Evolutionary conservation across 2,797 vertebrate species (phyloP).

Genomic region (Megalops cyprinoides): DNA sequence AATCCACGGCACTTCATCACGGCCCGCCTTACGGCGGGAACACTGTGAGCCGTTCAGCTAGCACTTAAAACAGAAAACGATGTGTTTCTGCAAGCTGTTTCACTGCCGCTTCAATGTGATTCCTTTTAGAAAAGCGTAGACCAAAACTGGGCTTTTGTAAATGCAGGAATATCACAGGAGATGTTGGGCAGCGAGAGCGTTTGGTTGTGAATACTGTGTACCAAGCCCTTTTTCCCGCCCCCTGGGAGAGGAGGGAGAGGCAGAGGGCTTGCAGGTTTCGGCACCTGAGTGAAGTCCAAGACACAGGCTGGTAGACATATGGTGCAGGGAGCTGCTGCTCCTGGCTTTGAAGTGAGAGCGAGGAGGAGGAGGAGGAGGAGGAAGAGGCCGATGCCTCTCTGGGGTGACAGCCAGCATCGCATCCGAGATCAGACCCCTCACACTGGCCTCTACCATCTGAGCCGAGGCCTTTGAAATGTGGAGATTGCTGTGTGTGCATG

Average conservation of each 20-base stretch:
- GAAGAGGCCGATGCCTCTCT: not conserved
- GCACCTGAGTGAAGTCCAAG: constrained; percentile 40
- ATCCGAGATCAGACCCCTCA: not conserved
- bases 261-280: constrained; percentile 36
- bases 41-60: not conserved
- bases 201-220: not conserved
- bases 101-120: not conserved
- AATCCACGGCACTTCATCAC: not conserved
- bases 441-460: not conserved
- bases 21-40: not conserved
- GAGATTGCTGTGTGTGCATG: constrained; percentile 5
- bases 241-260: not conserved
- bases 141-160: not conserved
- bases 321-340: constrained; percentile 15
- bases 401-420: not conserved
- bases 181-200: not conserved
- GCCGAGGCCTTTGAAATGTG: constrained; percentile 9
- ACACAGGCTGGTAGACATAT: constrained; percentile 24
- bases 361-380: constrained; percentile 20
- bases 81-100: not conserved
- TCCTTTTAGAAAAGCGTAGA: not conserved
- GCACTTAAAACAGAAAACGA: not conserved
- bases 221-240: not conserved
- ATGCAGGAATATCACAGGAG: not conserved
- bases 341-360: constrained; percentile 50